A percentile compares a stretch with the other conserved stretches of the same genome.
These are phyloP conservation scores for Nerophis lumbriciformis DNA, from an alignment of 2,113 vertebrate species.

Conservation along the genomic window DNA sequence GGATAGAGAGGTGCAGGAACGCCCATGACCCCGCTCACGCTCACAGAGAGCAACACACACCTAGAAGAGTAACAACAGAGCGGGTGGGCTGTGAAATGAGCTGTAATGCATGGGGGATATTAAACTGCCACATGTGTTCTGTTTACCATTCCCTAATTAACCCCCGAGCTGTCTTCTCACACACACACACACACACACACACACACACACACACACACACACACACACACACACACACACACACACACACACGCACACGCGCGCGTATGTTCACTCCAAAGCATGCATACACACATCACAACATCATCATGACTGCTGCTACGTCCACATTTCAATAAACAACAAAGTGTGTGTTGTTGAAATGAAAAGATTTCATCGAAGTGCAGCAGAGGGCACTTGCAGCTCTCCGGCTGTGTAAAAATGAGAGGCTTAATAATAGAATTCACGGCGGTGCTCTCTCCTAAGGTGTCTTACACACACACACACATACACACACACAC, in stretches of 20 bases:
- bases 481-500: too few species aligned
- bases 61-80: conserved; percentile 68
- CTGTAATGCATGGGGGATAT: conserved; percentile 67
- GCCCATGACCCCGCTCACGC: conserved; percentile 54
- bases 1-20: conserved; percentile 51
- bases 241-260: conserved; percentile 3
- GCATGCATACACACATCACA: conserved; percentile 24
- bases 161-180: conserved; percentile 64
- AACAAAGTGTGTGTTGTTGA: neutral
- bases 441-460: conserved; percentile 47
- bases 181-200: conserved; percentile 11
- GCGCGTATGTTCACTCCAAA: conserved; percentile 13
- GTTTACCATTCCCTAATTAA: conserved; percentile 73
- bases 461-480: conserved; percentile 33
- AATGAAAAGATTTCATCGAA: too few species aligned
- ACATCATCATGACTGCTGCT: conserved; percentile 32
- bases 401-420: conserved; percentile 44
- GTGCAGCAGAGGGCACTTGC: conserved; percentile 23
- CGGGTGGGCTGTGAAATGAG: conserved; percentile 69
- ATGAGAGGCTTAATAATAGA: conserved; percentile 48
- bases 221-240: conserved; percentile 23
- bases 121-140: conserved; percentile 72
- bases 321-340: conserved; percentile 26
- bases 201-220: neutral
- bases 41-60: conserved; percentile 38